Percentiles rank a stretch among this genome's conserved stretches.
phyloP scores from a whole-genome alignment of 1,140 invertebrate species.

The Drosophila tani region DNA sequence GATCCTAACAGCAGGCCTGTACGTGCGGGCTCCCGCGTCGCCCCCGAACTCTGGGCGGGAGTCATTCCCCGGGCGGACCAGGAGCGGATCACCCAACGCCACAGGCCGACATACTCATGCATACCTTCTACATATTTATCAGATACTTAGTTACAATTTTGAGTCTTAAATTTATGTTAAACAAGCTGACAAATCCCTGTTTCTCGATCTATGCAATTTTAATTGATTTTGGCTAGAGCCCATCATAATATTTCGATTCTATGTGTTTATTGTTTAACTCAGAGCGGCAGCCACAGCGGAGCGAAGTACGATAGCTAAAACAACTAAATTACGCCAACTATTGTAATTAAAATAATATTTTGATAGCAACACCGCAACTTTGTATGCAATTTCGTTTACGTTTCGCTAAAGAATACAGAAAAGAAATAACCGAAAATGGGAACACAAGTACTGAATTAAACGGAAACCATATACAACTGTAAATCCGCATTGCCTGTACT shows the following conservation, averaged over 20 bases:
- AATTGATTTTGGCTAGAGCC: constrained; percentile 45
- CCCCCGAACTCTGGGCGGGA: constrained; percentile 2
- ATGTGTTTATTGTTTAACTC: constrained; percentile 47
- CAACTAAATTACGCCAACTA: constrained; percentile 63
- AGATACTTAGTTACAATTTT: constrained; percentile 63
- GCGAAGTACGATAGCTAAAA: constrained; percentile 43
- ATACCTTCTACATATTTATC: constrained; percentile 62
- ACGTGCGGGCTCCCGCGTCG: constrained; percentile 11
- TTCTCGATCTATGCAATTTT: constrained; percentile 41
- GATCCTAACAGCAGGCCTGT: constrained; percentile 8
- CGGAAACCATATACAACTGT: constrained; percentile 54
- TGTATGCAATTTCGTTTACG: constrained; percentile 64
- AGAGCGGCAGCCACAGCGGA: constrained; percentile 28
- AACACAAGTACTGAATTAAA: constrained; percentile 67
- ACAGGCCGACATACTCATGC: constrained; percentile 67
- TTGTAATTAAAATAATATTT: constrained; percentile 74
- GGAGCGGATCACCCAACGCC: constrained; percentile 19
- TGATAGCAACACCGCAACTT: constrained; percentile 61
- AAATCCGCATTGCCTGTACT: constrained; percentile 49
- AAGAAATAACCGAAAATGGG: constrained; percentile 39
- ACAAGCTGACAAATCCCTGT: constrained; percentile 43
- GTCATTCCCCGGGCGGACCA: constrained; percentile 2
- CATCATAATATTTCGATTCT: constrained; percentile 41
- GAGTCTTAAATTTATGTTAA: constrained; percentile 68
- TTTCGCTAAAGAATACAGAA: constrained; percentile 38